These are phyloP conservation scores for Drosophila pectinifera DNA, from an alignment of 1,140 invertebrate genomes.

Conservation along the genomic window DNA sequence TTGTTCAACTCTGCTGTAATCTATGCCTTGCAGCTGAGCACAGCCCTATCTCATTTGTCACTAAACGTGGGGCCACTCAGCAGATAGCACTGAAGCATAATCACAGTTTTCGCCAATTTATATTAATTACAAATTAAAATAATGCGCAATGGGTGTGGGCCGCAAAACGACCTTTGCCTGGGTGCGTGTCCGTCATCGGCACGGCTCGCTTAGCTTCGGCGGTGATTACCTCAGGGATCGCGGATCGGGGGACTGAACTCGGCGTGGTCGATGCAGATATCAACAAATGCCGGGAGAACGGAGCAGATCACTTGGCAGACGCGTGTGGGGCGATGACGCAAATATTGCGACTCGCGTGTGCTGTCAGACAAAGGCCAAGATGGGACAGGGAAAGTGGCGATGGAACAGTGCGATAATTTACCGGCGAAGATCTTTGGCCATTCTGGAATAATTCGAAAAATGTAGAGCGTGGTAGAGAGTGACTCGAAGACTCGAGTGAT, in stretches of 20 bases:
- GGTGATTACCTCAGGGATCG: slow-evolving; percentile 12
- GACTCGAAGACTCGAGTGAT: slow-evolving; percentile 14
- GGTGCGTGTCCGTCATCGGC: slow-evolving; percentile 22
- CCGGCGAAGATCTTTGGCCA: slow-evolving; percentile 6
- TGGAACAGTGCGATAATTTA: slow-evolving; percentile 40
- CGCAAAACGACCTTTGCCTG: slow-evolving; percentile 21
- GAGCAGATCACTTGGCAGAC: slow-evolving; percentile 70
- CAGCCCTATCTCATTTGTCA: slow-evolving; percentile 16
- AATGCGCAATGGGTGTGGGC: slow-evolving; percentile 30
- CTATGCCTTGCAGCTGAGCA: neutral
- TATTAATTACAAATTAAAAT: slow-evolving; percentile 45
- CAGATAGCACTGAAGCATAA: slow-evolving; percentile 13
- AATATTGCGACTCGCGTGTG: slow-evolving; percentile 62
- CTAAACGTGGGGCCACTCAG: slow-evolving; percentile 4
- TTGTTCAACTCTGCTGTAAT: slow-evolving; percentile 15
- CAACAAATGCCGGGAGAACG: slow-evolving; percentile 49
- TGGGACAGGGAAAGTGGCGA: slow-evolving; percentile 9
- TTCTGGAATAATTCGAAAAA: neutral
- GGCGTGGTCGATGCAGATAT: slow-evolving; percentile 50
- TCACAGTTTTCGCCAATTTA: slow-evolving; percentile 30
- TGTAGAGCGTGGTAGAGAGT: neutral
- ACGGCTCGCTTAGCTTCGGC: neutral
- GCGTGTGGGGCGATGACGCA: slow-evolving; percentile 72
- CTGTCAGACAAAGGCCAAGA: slow-evolving; percentile 7
- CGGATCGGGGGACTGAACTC: slow-evolving; percentile 33